Evolutionary conservation across 2,797 vertebrate genomes (phyloP), one percentile per base, ranked within the genome.

Genomic region (Vipera latastei): DNA sequence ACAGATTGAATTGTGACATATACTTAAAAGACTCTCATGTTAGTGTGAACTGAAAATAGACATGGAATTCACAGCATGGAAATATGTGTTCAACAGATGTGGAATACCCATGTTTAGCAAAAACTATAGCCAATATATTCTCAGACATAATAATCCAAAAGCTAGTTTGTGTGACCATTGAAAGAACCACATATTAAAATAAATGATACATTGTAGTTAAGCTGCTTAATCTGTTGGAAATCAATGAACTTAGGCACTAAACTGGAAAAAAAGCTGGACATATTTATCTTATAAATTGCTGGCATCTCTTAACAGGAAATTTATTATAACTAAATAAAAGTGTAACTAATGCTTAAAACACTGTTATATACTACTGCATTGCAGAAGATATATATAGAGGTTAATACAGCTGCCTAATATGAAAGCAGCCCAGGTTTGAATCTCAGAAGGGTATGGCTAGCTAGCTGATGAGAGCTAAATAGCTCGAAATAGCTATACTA

Each of bases 61-160:
- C 5, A 25, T 48, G 55, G 61, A 48, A 38, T 51, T 57, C 87
- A 28, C 22, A 86, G 20, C 32, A 38, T 65, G 78, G 51, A 92
- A 65, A 55, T 90, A 13, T 65, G 85, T 51, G 4, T 18, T 63
- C 59, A 90, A 26, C 89, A 51, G 12, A 90, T 65, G 89, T 83
- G 60, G 16, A 90, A 92, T 89, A 92, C 26, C 89, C 89, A 87
- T 65, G 26, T 20, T 87, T 86, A 56, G 88, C 78, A 44, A 61
- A 83, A 89, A 61, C 69, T 48, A 69, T 65, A 90, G 38, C 60
- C 16, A 90, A 92, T 38, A 86, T 44, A 51, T 28, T 89, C 60
- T 89, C 87, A 83, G 56, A 55, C 48, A 28, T 65, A 69, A 87
- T 90, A 92, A 90, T 78, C 51, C 86, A 85, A 92, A 86, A 69